Evolutionary conservation across 2,888 invertebrate genomes (phyloP), one percentile per base, ranked within the genome.

Genomic region (Yponomeuta cagnagella): DNA sequence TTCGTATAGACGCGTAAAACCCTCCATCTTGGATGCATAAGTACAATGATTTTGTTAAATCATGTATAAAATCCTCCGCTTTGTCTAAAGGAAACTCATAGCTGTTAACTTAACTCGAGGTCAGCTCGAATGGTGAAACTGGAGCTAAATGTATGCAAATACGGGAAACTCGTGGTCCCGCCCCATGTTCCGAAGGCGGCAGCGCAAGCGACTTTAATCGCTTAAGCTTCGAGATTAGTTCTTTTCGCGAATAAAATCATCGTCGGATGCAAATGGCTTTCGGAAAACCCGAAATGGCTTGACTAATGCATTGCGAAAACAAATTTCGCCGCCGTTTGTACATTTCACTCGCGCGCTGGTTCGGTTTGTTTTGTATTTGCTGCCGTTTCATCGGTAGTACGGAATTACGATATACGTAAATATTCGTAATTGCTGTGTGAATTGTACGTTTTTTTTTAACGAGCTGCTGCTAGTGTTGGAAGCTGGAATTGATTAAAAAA

Each of bases 121-220:
- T 43, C 6, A 8, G 9, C 43, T 8, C 43, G 43, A 43, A 8
- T 8, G 43, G 43, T 43, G 43, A 43, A 43, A 43, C 43, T 43
- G 43, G 43, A 43, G 43, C 9, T 76, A 76, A 79, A 78, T 82
- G 65, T 69, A 82, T 82, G 81, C 79, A 81, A 82, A 82, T 78
- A 77, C 75, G 75, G 71, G 75, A 78, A 78, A 75, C 71, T 76
- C 75, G 76, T 74, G 73, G 76, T 74, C 73, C 74, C 73, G 71
- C 75, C 77, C 74, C 77, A 81, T 81, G 81, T 81, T 80, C 81
- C 81, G 80, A 77, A 77, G 52, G 74, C 74, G 72, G 73, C 68
- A 75, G 73, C 79, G 75, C 76, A 74, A 75, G 75, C 76, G 76
- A 75, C 75, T 78, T 78, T 80, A 82, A 82, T 80, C 79, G 77